Percentiles rank a stretch among this genome's conserved stretches.
phyloP scores from a whole-genome alignment of 2,888 invertebrate species.

The Acleris emargana region DNA sequence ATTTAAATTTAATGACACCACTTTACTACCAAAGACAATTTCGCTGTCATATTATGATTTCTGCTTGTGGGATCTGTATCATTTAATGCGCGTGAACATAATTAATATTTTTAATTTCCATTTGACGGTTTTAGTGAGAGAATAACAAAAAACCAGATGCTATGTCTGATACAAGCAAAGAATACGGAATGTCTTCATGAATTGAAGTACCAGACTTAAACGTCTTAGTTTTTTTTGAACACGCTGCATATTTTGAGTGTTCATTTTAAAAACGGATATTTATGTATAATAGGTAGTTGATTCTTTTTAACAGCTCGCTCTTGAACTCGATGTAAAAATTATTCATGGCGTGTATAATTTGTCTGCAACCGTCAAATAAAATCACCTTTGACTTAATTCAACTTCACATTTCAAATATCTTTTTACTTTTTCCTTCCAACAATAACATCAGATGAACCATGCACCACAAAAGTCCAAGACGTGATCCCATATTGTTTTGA shows the following conservation, averaged over 20 bases:
- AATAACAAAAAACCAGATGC: too few relatives aligned
- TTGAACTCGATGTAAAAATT: too few relatives aligned
- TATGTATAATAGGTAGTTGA: too few relatives aligned
- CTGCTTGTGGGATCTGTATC: constrained; percentile 6
- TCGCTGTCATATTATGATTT: background rate
- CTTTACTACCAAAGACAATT: constrained; percentile 12
- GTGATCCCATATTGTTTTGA: constrained; percentile 55
- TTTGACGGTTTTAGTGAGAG: background rate
- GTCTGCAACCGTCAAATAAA: constrained; percentile 16
- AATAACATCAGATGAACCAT: constrained; percentile 37
- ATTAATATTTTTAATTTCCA: constrained; percentile 12
- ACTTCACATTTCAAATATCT: too few relatives aligned
- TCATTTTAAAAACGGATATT: too few relatives aligned
- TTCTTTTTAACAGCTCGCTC: too few relatives aligned
- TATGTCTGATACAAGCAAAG: too few relatives aligned
- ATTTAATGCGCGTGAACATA: constrained; percentile 6
- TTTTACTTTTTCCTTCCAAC: constrained; percentile 11
- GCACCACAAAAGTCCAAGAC: constrained; percentile 39
- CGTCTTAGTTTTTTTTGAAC: too few relatives aligned
- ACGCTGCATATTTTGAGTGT: too few relatives aligned
- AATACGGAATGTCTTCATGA: too few relatives aligned
- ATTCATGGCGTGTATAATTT: background rate
- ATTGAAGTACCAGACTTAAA: too few relatives aligned
- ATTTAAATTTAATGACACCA: constrained; percentile 17
- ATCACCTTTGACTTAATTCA: constrained; percentile 24